A percentile compares a stretch with the other conserved stretches of the same genome.
Conservation (phyloP, 2,797 vertebrate species). For the Sarcophilus harrisii region DNA sequence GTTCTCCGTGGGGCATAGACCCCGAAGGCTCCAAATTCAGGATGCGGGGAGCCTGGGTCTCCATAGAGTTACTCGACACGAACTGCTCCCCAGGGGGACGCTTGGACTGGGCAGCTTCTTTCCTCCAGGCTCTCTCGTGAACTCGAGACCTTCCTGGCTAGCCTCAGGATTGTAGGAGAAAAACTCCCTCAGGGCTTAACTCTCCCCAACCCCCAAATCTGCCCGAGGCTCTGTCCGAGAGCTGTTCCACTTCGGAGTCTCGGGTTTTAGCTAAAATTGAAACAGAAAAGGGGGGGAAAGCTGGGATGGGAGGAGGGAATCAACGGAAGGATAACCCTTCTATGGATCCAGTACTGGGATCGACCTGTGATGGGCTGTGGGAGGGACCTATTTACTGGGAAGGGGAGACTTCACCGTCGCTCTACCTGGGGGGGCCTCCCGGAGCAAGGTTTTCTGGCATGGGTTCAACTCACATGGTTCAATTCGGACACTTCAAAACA, state of each 20-base stretch:
- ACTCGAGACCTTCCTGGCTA: background rate
- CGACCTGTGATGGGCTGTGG: conserved; percentile 1
- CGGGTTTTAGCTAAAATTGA: conserved; percentile 40
- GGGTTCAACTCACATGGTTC: background rate
- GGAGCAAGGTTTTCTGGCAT: background rate
- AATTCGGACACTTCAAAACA: background rate
- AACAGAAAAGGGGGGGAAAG: conserved; percentile 20
- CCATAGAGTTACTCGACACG: conserved; percentile 42
- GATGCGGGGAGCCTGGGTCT: background rate
- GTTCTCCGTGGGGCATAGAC: background rate
- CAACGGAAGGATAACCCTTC: background rate
- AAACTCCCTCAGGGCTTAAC: background rate
- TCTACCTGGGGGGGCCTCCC: background rate
- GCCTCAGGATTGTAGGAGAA: background rate
- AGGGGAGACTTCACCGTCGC: background rate
- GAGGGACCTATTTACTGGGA: background rate
- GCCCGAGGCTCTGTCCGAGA: background rate
- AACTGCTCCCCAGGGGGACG: background rate
- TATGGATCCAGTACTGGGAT: background rate
- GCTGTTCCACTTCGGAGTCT: background rate
- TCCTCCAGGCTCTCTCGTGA: background rate
- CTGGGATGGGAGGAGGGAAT: conserved; percentile 48
- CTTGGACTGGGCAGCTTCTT: background rate
- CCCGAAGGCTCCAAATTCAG: background rate
- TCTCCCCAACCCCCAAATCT: background rate